These are phyloP conservation scores for Myotis vivesi DNA, from an alignment of 2,797 vertebrate species.

Conservation along the genomic window DNA sequence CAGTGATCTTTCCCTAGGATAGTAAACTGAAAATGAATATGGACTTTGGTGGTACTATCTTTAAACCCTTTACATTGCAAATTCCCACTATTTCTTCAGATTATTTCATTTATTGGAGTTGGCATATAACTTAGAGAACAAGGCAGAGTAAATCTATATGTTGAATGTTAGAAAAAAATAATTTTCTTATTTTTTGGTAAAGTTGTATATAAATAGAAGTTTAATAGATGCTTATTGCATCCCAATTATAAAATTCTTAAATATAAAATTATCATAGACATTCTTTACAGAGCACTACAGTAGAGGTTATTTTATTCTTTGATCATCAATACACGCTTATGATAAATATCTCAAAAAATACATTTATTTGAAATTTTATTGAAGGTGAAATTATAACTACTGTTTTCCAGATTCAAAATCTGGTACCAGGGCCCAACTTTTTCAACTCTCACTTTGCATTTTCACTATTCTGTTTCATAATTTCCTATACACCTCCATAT, in stretches of 20 bases:
- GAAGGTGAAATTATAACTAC: not conserved
- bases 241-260: not conserved
- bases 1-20: not conserved
- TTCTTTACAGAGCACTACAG: not conserved
- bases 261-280: not conserved
- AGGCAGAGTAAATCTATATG: not conserved
- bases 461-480: not conserved
- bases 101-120: not conserved
- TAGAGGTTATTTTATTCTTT: not conserved
- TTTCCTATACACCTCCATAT: not conserved
- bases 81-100: not conserved
- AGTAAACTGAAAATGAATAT: not conserved
- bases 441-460: not conserved
- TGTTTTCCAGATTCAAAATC: not conserved
- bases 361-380: not conserved
- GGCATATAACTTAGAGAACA: not conserved
- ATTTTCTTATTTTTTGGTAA: not conserved
- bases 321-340: not conserved
- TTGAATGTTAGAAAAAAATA: not conserved
- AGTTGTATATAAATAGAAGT: not conserved
- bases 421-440: not conserved
- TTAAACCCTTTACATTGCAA: not conserved
- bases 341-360: not conserved
- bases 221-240: not conserved
- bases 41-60: not conserved